A percentile compares a stretch with the other conserved stretches of the same genome.
Evolutionary conservation across 2,888 invertebrate species (phyloP).

Genomic region (Ectemnius continuus): DNA sequence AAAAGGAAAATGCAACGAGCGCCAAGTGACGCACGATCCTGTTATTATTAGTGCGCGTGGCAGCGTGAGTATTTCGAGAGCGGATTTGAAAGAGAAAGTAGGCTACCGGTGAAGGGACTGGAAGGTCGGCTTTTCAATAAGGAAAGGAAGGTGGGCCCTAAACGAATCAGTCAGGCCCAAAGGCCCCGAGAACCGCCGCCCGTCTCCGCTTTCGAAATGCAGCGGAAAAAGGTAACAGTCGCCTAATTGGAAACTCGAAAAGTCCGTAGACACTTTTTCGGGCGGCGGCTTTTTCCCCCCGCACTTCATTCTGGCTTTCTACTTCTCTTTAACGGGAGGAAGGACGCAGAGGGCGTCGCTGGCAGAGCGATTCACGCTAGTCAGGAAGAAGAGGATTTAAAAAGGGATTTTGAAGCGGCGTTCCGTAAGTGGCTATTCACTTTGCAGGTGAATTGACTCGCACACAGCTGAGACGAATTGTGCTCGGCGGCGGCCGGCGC

Average conservation of each 20-base stretch:
- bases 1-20: too few species aligned
- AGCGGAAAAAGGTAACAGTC: too few species aligned
- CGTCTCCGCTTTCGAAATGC: constrained; percentile 4
- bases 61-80: constrained; percentile 30
- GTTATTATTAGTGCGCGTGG: constrained; percentile 9
- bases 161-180: constrained; percentile 26
- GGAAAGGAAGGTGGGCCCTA: constrained; percentile 18
- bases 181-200: constrained; percentile 36
- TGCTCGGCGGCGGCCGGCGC: background rate
- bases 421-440: background rate
- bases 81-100: constrained; percentile 45
- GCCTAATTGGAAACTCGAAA: too few species aligned
- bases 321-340: too few species aligned
- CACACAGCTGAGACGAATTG: background rate
- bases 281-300: too few species aligned
- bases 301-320: too few species aligned
- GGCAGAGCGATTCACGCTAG: too few species aligned
- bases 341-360: too few species aligned
- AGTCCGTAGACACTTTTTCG: too few species aligned
- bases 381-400: too few species aligned
- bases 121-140: constrained; percentile 41
- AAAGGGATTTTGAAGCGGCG: background rate
- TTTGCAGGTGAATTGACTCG: too few species aligned
- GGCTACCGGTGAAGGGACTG: constrained; percentile 48
- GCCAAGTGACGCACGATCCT: constrained; percentile 13